Conservation (phyloP, 2,888 invertebrate genomes). For the Buathra laborator region DNA sequence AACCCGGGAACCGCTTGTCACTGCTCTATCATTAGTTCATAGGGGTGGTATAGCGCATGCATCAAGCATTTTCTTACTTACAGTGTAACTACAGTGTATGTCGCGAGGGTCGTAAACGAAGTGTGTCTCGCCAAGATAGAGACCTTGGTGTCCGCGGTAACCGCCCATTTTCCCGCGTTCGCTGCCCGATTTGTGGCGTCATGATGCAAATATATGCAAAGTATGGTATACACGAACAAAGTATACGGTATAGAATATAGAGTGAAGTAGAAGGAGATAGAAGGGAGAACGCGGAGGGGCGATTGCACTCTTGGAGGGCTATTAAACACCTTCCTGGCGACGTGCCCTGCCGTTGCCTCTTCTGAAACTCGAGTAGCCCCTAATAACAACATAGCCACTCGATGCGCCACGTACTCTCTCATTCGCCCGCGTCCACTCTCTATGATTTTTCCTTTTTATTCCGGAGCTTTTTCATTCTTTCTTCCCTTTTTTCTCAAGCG, state of each 20-base stretch:
- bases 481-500: constrained; percentile 20
- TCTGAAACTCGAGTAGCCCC: constrained; percentile 64
- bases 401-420: constrained; percentile 52
- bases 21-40: constrained; percentile 63
- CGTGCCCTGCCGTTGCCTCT: constrained; percentile 73
- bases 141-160: constrained; percentile 70
- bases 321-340: constrained; percentile 83
- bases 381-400: constrained; percentile 75
- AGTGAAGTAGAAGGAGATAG: constrained; percentile 29
- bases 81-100: constrained; percentile 5
- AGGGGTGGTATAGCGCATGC: constrained; percentile 12
- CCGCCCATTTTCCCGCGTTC: constrained; percentile 71
- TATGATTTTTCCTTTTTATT: constrained; percentile 6
- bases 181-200: constrained; percentile 76
- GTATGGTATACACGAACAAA: constrained; percentile 72
- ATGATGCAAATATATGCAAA: constrained; percentile 84
- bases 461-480: constrained; percentile 15
- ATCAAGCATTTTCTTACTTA: constrained; percentile 22
- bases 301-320: constrained; percentile 83
- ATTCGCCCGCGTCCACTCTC: constrained; percentile 21
- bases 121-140: constrained; percentile 71
- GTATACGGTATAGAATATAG: constrained; percentile 37
- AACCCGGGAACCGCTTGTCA: constrained; percentile 62
- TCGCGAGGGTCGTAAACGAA: constrained; percentile 10
- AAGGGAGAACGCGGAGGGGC: constrained; percentile 56